These are phyloP conservation scores for Hydraecia micacea DNA, from an alignment of 2,888 invertebrate species.

Conservation along the genomic window DNA sequence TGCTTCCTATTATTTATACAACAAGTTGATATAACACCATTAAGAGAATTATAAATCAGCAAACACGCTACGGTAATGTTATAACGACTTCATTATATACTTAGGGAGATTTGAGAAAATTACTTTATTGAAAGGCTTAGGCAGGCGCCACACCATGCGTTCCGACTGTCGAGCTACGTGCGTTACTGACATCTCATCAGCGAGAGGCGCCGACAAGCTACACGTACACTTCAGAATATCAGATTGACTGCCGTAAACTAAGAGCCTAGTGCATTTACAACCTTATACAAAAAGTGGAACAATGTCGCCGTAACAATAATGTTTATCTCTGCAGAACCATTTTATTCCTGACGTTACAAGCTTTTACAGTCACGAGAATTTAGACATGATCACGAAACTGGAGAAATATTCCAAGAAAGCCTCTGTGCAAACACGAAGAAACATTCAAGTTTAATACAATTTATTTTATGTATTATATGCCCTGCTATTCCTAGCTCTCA, in stretches of 20 bases:
- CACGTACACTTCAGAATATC: slow-evolving; percentile 31
- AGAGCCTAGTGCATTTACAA: slow-evolving; percentile 20
- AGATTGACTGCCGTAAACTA: slow-evolving; percentile 3
- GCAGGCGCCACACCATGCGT: not conserved
- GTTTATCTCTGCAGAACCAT: slow-evolving; percentile 56
- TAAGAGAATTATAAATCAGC: not conserved
- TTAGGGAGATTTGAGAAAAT: slow-evolving; percentile 13
- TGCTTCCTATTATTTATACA: not conserved
- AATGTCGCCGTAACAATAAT: slow-evolving; percentile 55
- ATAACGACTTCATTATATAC: slow-evolving; percentile 25
- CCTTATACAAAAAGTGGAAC: slow-evolving; percentile 44
- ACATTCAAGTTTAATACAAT: slow-evolving; percentile 42
- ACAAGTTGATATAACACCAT: not conserved
- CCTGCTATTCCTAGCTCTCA: not conserved
- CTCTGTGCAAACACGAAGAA: slow-evolving; percentile 45
- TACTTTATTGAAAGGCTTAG: slow-evolving; percentile 16
- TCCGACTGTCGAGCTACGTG: not conserved
- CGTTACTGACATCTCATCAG: not conserved
- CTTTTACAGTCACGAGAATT: slow-evolving; percentile 59
- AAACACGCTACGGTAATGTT: slow-evolving; percentile 20
- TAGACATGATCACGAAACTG: slow-evolving; percentile 59
- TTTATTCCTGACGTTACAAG: slow-evolving; percentile 59
- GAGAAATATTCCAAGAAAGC: slow-evolving; percentile 55
- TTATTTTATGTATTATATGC: slow-evolving; percentile 33
- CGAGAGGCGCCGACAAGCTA: not conserved